These are phyloP conservation scores for Myrmecobius fasciatus DNA, from an alignment of 2,113 vertebrate genomes.

Conservation along the genomic window DNA sequence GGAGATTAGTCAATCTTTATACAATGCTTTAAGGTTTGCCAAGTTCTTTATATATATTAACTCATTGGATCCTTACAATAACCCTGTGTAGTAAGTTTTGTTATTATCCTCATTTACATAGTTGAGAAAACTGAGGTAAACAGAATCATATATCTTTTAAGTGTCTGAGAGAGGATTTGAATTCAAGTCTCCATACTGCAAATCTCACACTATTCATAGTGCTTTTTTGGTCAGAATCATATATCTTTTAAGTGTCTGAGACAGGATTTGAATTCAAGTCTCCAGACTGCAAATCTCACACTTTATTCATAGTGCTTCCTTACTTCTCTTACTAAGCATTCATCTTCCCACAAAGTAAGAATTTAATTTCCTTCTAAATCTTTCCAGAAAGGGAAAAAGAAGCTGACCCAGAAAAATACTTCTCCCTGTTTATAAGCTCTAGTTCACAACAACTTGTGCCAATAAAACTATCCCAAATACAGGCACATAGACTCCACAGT, in stretches of 20 bases:
- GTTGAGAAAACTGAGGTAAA: not conserved
- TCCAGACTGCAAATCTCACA: not conserved
- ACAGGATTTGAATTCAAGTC: not conserved
- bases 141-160: not conserved
- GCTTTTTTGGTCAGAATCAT: not conserved
- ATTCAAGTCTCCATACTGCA: not conserved
- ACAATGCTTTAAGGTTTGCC: not conserved
- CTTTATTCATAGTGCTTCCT: not conserved
- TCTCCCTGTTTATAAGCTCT: not conserved
- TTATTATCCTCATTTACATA: not conserved
- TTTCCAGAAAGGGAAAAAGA: not conserved
- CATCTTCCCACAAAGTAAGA: not conserved
- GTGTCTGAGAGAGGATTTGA: not conserved
- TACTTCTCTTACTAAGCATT: not conserved
- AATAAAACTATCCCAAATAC: not conserved
- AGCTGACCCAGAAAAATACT: not conserved
- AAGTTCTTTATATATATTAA: not conserved
- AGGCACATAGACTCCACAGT: not conserved
- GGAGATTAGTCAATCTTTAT: not conserved
- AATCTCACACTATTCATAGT: not conserved
- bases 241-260: too few relatives aligned
- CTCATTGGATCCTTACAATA: not conserved
- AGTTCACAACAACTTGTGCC: not conserved
- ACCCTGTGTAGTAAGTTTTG: not conserved
- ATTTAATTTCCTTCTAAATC: not conserved